phyloP scores from a whole-genome alignment of 2,113 vertebrate genomes.

The Oceanodroma tethys region DNA sequence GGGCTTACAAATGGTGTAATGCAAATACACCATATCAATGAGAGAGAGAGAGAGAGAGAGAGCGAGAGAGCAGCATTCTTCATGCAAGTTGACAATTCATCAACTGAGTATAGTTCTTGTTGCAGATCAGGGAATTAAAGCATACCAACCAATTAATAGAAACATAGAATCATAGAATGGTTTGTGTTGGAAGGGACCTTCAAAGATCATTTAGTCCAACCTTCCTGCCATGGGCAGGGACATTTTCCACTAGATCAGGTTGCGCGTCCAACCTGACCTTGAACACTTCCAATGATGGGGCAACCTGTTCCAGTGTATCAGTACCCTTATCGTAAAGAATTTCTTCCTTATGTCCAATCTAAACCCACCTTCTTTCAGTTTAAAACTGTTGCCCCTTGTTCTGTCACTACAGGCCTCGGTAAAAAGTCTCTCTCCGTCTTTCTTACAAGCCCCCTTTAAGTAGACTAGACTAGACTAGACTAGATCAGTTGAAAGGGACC shows the following conservation, averaged over 20 bases:
- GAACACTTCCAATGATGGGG: accelerated
- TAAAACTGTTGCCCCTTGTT: neutral
- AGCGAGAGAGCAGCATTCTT: neutral
- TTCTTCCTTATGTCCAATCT: neutral
- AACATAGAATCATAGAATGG: neutral
- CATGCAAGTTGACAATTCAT: neutral
- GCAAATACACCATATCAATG: neutral
- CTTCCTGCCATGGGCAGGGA: neutral
- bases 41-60: too few species aligned
- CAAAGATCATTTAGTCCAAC: neutral
- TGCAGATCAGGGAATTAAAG: neutral
- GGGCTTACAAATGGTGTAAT: neutral
- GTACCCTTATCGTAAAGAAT: neutral
- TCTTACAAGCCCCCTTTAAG: neutral
- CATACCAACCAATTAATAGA: neutral
- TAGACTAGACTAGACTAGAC: neutral
- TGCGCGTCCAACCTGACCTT: neutral
- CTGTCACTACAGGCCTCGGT: neutral
- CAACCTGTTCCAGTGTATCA: neutral
- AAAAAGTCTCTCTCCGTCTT: neutral
- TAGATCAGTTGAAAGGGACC: neutral
- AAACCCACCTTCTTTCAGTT: neutral
- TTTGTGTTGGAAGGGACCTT: neutral
- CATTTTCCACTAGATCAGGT: neutral
- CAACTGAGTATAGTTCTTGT: neutral